Conservation (phyloP, 2,797 vertebrate genomes). For the Eutrigla gurnardus region DNA sequence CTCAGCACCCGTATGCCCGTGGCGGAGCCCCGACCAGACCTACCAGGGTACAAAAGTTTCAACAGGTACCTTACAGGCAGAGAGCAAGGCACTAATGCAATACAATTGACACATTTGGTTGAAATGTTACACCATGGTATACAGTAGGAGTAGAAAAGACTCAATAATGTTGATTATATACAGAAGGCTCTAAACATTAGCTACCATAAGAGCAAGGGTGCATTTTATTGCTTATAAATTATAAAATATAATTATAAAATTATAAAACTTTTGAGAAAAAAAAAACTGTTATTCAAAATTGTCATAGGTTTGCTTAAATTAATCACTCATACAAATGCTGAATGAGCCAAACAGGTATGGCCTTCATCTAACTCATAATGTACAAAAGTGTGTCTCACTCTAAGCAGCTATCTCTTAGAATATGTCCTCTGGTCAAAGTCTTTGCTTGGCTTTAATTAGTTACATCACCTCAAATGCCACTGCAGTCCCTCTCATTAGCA, state of each 20-base stretch:
- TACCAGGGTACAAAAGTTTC: slow-evolving; percentile 94
- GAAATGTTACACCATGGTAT: not conserved
- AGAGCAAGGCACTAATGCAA: not conserved
- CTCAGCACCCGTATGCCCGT: slow-evolving; percentile 84
- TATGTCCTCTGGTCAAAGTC: slow-evolving; percentile 35
- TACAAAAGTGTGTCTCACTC: slow-evolving; percentile 11
- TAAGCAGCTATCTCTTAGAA: slow-evolving; percentile 13
- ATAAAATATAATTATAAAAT: no score
- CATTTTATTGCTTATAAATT: not conserved
- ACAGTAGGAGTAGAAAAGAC: not conserved
- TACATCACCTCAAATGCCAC: slow-evolving; percentile 61
- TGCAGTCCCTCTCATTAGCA: slow-evolving; percentile 42
- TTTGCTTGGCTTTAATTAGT: slow-evolving; percentile 53
- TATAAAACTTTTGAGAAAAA: not conserved
- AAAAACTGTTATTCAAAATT: not conserved
- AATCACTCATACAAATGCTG: slow-evolving; percentile 11
- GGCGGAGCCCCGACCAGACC: slow-evolving; percentile 84
- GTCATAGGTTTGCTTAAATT: not conserved
- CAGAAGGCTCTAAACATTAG: no score
- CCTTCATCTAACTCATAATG: slow-evolving; percentile 19
- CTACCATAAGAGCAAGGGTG: no score
- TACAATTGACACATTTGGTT: not conserved
- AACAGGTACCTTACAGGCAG: slow-evolving; percentile 88
- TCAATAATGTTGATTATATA: not conserved
- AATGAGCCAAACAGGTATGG: slow-evolving; percentile 15